Base-by-base conservation (phyloP, 2,888 invertebrate genomes). In the Drosophila pegasa region DNA sequence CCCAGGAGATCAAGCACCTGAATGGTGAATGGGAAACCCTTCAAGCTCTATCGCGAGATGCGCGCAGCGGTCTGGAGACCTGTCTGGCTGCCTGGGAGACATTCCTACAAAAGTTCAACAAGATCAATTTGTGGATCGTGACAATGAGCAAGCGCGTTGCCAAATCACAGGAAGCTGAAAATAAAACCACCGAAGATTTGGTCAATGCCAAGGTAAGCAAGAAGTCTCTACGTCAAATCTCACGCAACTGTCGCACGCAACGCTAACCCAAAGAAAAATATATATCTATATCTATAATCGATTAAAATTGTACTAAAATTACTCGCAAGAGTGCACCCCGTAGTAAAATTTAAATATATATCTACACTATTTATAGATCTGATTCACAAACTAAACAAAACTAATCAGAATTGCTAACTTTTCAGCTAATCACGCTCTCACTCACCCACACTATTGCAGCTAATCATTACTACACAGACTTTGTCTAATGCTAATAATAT, bases 11-110 rank as follows among this genome's bases (percentile, higher is more conserved):
- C 8, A 95, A 96, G 71, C 96, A 96, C 83, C 90, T 97, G 35
- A 95, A 95, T 81, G 93, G 94, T 14, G 97, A 97, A 85, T 97
- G 97, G 96, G 96, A 97, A 89, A 94, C 95, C 9, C 91, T 98
- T 8, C 95, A 96, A 88, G 94, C 94, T 29, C 94, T 96, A 71
- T 95, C 95, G 71, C 95, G 95, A 52, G 96, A 97, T 71, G 95
- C 96, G 0, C 95, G 96, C 88, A 95, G 95, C 74, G 93, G 95
- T 33, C 91, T 98, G 6, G 94, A 95, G 56, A 95, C 95, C 83
- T 97, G 97, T 80, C 93, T 97, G 48, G 93, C 95, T 0, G 95
- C 95, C 0, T 98, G 98, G 98, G 94, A 95, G 3, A 96, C 96
- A 72, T 98, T 96, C 92, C 93, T 95, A 54, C 94, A 94, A 61